These are phyloP conservation scores for Oryctes rhinoceros DNA, from an alignment of 1,140 invertebrate species.

Conservation along the genomic window DNA sequence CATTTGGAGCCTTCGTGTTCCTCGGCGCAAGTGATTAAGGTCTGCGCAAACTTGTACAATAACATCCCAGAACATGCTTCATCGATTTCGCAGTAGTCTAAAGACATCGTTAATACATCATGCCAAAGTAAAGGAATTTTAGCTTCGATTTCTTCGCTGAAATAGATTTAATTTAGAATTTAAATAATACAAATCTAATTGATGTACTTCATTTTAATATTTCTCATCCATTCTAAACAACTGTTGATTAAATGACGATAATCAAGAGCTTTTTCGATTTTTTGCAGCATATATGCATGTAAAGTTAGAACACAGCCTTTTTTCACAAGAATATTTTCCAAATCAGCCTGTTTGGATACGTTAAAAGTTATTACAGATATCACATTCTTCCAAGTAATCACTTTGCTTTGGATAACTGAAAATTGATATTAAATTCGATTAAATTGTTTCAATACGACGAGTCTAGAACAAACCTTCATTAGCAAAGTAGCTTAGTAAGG, in stretches of 20 bases:
- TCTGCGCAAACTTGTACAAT: conserved; percentile 55
- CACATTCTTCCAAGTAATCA: conserved; percentile 52
- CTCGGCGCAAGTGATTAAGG: conserved; percentile 53
- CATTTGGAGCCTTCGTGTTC: conserved; percentile 53
- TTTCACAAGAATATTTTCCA: conserved; percentile 52
- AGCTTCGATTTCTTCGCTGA: conserved; percentile 53
- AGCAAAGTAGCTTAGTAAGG: conserved; percentile 55
- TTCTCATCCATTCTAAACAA: conserved; percentile 54
- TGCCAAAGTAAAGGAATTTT: conserved; percentile 58
- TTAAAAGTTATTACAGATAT: conserved; percentile 48
- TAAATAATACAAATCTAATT: background rate
- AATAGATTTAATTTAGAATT: conserved; percentile 40
- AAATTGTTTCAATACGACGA: background rate
- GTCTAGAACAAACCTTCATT: conserved; percentile 50
- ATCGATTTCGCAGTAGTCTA: conserved; percentile 51
- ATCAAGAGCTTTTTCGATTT: conserved; percentile 50
- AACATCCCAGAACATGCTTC: conserved; percentile 50
- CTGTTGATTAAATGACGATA: conserved; percentile 51
- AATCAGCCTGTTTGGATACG: conserved; percentile 50
- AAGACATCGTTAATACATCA: conserved; percentile 52
- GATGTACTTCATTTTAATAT: conserved; percentile 56
- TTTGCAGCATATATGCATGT: conserved; percentile 56
- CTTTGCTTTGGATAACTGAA: conserved; percentile 30
- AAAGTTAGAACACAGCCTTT: conserved; percentile 56
- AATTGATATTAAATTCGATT: background rate